Evolutionary conservation across 35 echinoderm and acorn worm species (phyloP).

Genomic region (Strongylocentrotus purpuratus): DNA sequence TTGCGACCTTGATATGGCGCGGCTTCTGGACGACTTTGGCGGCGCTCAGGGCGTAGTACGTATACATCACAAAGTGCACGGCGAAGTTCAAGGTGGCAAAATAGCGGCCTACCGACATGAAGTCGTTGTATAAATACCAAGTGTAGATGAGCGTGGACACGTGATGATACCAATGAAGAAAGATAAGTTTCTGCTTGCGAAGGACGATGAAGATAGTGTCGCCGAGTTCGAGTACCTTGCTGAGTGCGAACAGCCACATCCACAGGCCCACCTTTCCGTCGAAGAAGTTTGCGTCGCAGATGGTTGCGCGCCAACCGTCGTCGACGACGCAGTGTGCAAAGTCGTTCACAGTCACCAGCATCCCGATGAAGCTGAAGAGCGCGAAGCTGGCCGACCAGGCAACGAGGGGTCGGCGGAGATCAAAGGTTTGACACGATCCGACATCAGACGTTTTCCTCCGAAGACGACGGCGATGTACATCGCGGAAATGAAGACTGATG

Average conservation of each 20-base stretch:
- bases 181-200: conserved; percentile 82
- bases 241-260: conserved; percentile 59
- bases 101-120: conserved; percentile 30
- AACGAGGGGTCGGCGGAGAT: conserved; percentile 52
- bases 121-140: conserved; percentile 35
- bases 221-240: conserved; percentile 74
- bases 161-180: conserved; percentile 88
- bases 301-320: conserved; percentile 56
- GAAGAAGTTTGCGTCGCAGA: conserved; percentile 63
- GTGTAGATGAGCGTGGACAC: conserved; percentile 51
- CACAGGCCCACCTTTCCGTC: conserved; percentile 54
- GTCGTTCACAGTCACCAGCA: background rate
- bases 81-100: conserved; percentile 66
- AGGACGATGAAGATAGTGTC: conserved; percentile 87
- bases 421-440: conserved; percentile 37
- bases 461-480: conserved; percentile 72
- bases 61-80: conserved; percentile 75
- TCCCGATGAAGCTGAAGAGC: conserved; percentile 72
- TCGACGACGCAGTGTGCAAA: background rate
- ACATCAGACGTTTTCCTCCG: conserved; percentile 64
- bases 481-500: conserved; percentile 25
- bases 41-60: conserved; percentile 73
- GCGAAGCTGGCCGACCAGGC: conserved; percentile 69
- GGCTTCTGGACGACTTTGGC: conserved; percentile 53
- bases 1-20: conserved; percentile 47